A percentile compares a stretch with the other conserved stretches of the same genome.
phyloP scores from a whole-genome alignment of 1,140 invertebrate genomes.

The Coptotermes formosanus region DNA sequence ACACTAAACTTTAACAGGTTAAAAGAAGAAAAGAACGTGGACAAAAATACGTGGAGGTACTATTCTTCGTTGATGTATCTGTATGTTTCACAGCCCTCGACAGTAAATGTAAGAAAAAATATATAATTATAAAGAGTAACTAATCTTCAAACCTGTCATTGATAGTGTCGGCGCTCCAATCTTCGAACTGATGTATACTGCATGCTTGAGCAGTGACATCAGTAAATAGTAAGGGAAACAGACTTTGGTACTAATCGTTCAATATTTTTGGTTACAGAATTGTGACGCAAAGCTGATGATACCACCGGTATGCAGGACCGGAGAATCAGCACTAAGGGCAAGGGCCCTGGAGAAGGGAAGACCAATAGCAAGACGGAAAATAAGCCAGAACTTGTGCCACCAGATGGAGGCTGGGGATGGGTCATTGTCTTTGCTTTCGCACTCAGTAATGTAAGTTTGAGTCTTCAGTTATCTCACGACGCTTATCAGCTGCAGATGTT shows the following conservation, averaged over 20 bases:
- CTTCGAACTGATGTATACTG: neutral
- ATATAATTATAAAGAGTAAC: too few relatives aligned
- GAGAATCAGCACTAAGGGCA: neutral
- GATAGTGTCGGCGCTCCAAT: neutral
- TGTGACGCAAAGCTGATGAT: neutral
- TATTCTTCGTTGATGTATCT: too few relatives aligned
- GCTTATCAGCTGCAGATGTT: too few relatives aligned
- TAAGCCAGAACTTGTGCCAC: conserved; percentile 42
- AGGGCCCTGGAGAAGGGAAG: neutral
- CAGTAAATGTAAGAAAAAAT: too few relatives aligned
- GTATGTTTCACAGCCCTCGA: too few relatives aligned
- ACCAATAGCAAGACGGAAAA: neutral
- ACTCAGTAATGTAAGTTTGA: conserved; percentile 61
- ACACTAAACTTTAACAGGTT: too few relatives aligned
- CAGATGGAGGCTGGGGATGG: conserved; percentile 70
- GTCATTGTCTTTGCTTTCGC: conserved; percentile 60
- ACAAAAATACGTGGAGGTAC: too few relatives aligned
- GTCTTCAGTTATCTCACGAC: neutral
- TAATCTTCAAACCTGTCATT: too few relatives aligned
- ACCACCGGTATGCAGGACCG: neutral
- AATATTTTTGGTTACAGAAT: neutral
- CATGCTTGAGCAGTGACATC: too few relatives aligned
- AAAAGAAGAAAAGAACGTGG: too few relatives aligned
- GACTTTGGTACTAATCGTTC: too few relatives aligned
- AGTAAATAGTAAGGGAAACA: too few relatives aligned